Conservation (phyloP, 2,797 vertebrate species). For the Phalanger gymnotis region DNA sequence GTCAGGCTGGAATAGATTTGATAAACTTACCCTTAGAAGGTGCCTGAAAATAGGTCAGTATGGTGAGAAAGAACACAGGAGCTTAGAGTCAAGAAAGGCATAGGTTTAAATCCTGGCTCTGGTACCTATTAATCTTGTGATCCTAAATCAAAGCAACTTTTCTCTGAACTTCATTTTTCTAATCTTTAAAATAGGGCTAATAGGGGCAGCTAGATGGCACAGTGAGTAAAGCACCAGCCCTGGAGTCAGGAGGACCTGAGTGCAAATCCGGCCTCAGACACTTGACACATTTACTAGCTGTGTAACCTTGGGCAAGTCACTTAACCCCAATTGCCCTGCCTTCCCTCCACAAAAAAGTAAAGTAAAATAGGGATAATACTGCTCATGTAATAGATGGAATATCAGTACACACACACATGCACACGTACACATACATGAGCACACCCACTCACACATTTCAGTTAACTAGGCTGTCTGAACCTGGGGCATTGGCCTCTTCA, state of each 20-base stretch:
- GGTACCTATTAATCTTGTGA: neutral
- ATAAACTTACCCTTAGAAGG: neutral
- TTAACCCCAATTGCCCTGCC: too few species aligned
- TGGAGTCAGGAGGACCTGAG: too few species aligned
- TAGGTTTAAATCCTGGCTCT: neutral
- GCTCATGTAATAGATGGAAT: neutral
- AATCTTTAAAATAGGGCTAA: neutral
- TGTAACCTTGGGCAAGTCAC: too few species aligned
- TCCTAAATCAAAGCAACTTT: neutral
- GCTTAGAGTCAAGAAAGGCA: neutral
- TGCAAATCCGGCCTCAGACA: too few species aligned
- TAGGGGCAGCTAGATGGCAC: too few species aligned
- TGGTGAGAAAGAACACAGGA: neutral
- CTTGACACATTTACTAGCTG: too few species aligned
- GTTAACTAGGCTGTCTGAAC: neutral
- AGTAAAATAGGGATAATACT: neutral
- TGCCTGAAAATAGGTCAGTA: neutral
- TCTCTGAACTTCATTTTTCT: neutral
- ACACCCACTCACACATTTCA: neutral
- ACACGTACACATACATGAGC: neutral
- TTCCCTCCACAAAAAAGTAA: too few species aligned
- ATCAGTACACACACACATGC: neutral
- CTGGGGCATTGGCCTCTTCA: neutral
- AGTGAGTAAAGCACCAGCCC: too few species aligned
- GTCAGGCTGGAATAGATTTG: conserved; percentile 17